Base-by-base conservation (phyloP, 2,888 invertebrate species). In the Patella caerulea region DNA sequence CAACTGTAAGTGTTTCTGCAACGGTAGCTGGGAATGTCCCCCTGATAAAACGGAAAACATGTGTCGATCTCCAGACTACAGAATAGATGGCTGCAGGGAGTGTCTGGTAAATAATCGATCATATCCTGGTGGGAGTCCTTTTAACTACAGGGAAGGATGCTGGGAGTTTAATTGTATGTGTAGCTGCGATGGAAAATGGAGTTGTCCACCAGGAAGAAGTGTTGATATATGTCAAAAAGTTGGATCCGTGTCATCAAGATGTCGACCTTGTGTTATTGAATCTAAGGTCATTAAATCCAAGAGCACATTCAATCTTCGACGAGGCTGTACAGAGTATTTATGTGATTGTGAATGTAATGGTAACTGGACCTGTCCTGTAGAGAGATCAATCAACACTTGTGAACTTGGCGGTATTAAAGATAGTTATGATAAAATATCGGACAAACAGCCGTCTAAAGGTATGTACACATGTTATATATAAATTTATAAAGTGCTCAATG, bases 341-440 rank as follows among this genome's bases (percentile, higher is more conserved):
- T 87, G 86, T 65, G 78, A 80, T 45, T 88, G 88, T 71, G 79
- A 79, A 45, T 86, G 86, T 75, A 84, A 88, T 74, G 88, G 88
- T 4, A 80, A 81, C 9, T 86, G 85, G 82, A 76, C 81, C 59
- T 88, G 88, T 55, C 87, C 87, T 0, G 81, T 82, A 2, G 81
- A 83, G 34, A 79, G 80, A 15, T 75, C 82, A 19, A 75, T 75
- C 19, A 83, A 87, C 75, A 73, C 78, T 19, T 88, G 88, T 55
- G 74, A 76, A 72, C 71, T 55, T 53, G 72, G 45, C n/a, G 55
- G 72, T 4, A 54, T 45, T 15, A 65, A 69, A 75, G n/a, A 24
- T 12, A 54, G 73, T 29, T 53, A 55, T 9, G 55, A 34, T 14
- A 52, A 72, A n/a, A 72, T 12, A 24, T 11, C 52, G 72, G 19